Percentiles rank a stretch among this genome's conserved stretches.
These are phyloP conservation scores for Phyllostomus discolor DNA, from an alignment of 2,113 vertebrate species.

Conservation along the genomic window DNA sequence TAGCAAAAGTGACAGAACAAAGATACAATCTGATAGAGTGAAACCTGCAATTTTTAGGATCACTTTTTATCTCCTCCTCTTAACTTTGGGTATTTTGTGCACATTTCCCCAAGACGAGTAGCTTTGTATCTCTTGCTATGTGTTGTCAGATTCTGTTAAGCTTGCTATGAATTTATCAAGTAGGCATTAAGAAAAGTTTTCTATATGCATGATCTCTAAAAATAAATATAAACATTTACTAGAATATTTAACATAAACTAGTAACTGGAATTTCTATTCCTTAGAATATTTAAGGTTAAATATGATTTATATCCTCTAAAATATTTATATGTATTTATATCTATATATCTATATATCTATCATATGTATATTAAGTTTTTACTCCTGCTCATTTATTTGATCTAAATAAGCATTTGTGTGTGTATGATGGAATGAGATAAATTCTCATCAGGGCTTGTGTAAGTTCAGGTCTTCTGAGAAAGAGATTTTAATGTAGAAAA, in stretches of 20 bases:
- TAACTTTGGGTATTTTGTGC: neutral
- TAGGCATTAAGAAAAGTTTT: neutral
- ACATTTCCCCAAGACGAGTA: neutral
- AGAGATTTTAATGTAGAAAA: neutral
- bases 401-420: neutral
- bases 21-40: neutral
- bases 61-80: neutral
- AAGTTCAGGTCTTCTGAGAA: neutral
- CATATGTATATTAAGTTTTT: neutral
- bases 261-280: neutral
- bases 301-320: neutral
- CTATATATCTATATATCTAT: neutral
- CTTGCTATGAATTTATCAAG: neutral
- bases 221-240: neutral
- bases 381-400: neutral
- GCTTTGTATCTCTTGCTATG: neutral
- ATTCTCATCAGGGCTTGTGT: neutral
- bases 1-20: neutral
- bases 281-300: neutral
- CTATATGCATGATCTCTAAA: neutral
- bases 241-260: neutral
- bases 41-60: neutral
- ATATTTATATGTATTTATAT: too few species aligned
- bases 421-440: neutral
- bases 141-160: neutral